Percentiles rank a stretch among this genome's conserved stretches.
phyloP scores from a whole-genome alignment of 2,888 invertebrate species.

The Diaperis boleti region DNA sequence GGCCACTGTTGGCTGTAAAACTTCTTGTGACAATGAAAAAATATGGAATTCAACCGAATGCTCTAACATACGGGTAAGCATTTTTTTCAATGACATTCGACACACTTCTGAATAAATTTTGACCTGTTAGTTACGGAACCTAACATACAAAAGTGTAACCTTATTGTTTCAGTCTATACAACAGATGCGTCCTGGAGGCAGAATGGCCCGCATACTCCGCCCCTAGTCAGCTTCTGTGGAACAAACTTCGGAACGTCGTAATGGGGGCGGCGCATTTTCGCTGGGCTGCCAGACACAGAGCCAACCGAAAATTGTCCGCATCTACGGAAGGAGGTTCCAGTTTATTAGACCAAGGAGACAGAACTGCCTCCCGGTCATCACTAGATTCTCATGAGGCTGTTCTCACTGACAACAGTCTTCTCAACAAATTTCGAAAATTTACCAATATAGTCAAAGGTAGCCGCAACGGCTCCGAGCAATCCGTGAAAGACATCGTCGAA shows the following conservation, averaged over 20 bases:
- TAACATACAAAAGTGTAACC: too few relatives aligned
- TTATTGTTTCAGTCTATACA: conserved; percentile 68
- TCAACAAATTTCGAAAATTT: conserved; percentile 70
- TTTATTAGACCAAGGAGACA: conserved; percentile 60
- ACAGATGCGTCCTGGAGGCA: conserved; percentile 90
- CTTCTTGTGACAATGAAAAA: conserved; percentile 92
- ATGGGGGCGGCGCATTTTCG: conserved; percentile 91
- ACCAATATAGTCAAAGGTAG: conserved; percentile 74
- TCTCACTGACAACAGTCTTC: conserved; percentile 62
- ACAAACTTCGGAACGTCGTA: conserved; percentile 92
- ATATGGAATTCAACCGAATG: conserved; percentile 94
- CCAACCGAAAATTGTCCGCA: conserved; percentile 68
- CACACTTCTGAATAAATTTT: conserved; percentile 3
- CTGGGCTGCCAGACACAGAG: conserved; percentile 77
- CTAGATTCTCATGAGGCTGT: conserved; percentile 65
- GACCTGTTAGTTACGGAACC: too few relatives aligned
- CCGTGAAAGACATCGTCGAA: conserved; percentile 44
- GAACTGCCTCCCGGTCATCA: conserved; percentile 63
- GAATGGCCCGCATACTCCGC: conserved; percentile 84
- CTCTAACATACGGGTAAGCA: conserved; percentile 91
- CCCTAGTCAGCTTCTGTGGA: conserved; percentile 91
- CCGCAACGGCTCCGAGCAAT: conserved; percentile 56
- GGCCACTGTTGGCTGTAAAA: conserved; percentile 95
- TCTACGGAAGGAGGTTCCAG: conserved; percentile 66
- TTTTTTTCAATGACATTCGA: neutral